Conservation (phyloP, 2,888 invertebrate species). For the Schizaphis graminum region DNA sequence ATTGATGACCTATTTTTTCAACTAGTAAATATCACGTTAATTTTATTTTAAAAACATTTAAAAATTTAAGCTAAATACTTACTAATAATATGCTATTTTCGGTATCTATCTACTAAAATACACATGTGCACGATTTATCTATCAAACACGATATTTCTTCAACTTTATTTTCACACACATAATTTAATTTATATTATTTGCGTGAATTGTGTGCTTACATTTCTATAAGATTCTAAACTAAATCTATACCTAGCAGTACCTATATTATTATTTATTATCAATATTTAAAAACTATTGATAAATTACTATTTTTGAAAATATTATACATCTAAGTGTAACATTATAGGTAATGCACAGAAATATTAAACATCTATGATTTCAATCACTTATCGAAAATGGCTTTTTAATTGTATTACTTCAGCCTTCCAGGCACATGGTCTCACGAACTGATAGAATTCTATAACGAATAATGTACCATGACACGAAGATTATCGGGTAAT, state of each 20-base stretch:
- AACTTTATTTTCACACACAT: not conserved
- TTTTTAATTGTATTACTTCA: not conserved
- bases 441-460: not conserved
- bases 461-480: not conserved
- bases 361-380: not conserved
- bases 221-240: not conserved
- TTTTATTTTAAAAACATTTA: not conserved
- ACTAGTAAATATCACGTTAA: not conserved
- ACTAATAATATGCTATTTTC: not conserved
- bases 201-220: not conserved
- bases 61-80: not conserved
- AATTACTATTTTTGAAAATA: not conserved
- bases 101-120: not conserved
- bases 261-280: not conserved
- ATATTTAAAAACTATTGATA: not conserved
- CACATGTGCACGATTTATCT: not conserved
- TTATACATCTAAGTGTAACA: not conserved
- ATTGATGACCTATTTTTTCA: not conserved
- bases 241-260: not conserved
- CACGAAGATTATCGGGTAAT: constrained; percentile 32
- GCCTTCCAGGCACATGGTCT: constrained; percentile 33
- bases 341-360: not conserved
- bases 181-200: not conserved
- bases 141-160: not conserved
- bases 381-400: not conserved